Evolutionary conservation across 2,113 vertebrate genomes (phyloP), one percentile per base, ranked within the genome.

Genomic region (Trichomycterus rosablanca): DNA sequence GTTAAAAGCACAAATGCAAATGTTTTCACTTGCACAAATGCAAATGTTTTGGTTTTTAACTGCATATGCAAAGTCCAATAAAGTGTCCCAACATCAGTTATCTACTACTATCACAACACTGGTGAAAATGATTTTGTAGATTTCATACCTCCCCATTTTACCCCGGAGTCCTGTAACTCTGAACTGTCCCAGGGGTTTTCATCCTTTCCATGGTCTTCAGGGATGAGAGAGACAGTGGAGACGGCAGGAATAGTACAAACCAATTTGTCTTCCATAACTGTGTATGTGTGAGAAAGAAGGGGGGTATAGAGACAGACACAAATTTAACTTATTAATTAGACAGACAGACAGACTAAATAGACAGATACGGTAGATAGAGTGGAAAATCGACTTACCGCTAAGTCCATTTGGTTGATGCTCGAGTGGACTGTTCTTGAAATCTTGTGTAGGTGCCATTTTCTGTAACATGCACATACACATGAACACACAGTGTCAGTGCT

Each of bases 91-190:
- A n/a, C n/a, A n/a, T n/a, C n/a, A n/a, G n/a, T n/a, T n/a, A n/a
- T n/a, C n/a, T n/a, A n/a, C n/a, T n/a, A n/a, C n/a, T n/a, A n/a
- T n/a, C n/a, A n/a, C n/a, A n/a, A n/a, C n/a, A n/a, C n/a, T n/a
- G n/a, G n/a, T n/a, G n/a, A n/a, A n/a, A 18, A 43, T 23, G 3
- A 16, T 0, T 0, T 12, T 24, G 8, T 20, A 14, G n/a, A n/a
- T 30, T 3, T 30, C 26, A 3, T 71, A 97, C 94, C 94, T 91
- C 91, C 85, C 94, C 94, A 98, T 59, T 88, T 87, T 63, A 87
- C 55, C 3, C 92, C 92, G 0, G 74, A 86, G 71, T 90, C 86
- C 74, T 82, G 80, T 19, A 97, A 79, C 39, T 87, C 89, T 0
- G 91, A 88, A 53, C 92, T 48, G 46, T 89, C 81, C 95, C 94